Percentiles rank a stretch among this genome's conserved stretches.
These are phyloP conservation scores for Lepidocyrtoides sp. DNA, from an alignment of 2,888 invertebrate species.

Conservation along the genomic window DNA sequence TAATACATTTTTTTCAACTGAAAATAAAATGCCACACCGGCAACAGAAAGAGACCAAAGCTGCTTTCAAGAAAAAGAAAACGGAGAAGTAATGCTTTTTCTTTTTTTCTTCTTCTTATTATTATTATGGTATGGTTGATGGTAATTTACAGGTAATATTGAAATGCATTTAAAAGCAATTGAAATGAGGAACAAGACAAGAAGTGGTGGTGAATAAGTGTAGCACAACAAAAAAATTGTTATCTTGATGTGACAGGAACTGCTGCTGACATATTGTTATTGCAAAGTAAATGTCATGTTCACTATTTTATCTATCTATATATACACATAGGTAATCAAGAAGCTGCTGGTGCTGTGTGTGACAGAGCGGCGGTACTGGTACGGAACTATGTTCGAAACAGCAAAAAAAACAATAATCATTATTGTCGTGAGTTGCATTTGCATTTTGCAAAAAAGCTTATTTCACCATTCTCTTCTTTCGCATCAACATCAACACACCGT, in stretches of 20 bases:
- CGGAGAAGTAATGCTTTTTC: neutral
- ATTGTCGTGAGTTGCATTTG: conserved; percentile 75
- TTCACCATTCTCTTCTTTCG: conserved; percentile 34
- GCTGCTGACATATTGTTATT: conserved; percentile 79
- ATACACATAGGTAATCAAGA: conserved; percentile 2
- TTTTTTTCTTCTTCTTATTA: conserved; percentile 11
- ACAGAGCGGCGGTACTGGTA: neutral
- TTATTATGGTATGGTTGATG: conserved; percentile 55
- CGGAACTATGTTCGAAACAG: conserved; percentile 13
- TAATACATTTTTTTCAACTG: conserved; percentile 9
- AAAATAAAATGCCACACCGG: conserved; percentile 18
- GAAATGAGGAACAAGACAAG: conserved; percentile 21
- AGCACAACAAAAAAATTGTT: conserved; percentile 56
- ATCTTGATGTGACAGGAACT: conserved; percentile 80
- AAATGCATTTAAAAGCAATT: conserved; percentile 72
- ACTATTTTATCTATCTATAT: conserved; percentile 72
- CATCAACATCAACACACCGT: conserved; percentile 1
- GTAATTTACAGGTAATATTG: conserved; percentile 75
- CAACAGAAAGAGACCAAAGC: neutral
- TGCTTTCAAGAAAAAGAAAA: neutral
- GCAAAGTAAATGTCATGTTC: conserved; percentile 80
- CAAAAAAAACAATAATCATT: conserved; percentile 50
- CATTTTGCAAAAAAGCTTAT: conserved; percentile 69
- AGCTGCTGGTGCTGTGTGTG: neutral
- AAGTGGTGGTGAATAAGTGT: conserved; percentile 36